Percentiles rank a stretch among this genome's conserved stretches.
Conservation (phyloP, 2,888 invertebrate genomes). For the Stegana nigrithorax region DNA sequence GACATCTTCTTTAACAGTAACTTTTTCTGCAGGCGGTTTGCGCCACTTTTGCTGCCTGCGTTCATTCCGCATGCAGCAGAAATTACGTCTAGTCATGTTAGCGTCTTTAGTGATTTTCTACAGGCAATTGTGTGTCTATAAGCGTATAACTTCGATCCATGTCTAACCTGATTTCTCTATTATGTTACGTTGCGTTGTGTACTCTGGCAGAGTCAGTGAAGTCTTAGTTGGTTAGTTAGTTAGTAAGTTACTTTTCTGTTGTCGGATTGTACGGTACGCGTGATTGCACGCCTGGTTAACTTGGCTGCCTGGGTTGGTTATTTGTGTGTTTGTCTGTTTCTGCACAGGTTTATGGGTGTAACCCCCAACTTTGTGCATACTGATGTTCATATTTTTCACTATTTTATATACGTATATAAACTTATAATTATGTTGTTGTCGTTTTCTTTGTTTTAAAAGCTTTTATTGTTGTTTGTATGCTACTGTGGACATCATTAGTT, state of each 20-base stretch:
- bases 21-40: too few relatives aligned
- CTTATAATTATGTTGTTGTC: not conserved
- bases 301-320: too few relatives aligned
- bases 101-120: slow-evolving; percentile 31
- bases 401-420: too few relatives aligned
- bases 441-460: not conserved
- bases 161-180: slow-evolving; percentile 47
- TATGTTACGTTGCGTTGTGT: too few relatives aligned
- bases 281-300: not conserved
- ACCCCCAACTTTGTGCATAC: slow-evolving; percentile 4
- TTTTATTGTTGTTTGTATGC: not conserved
- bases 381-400: too few relatives aligned
- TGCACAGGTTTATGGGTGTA: slow-evolving; percentile 16
- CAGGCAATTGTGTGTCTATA: slow-evolving; percentile 36
- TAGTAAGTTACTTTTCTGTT: not conserved
- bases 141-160: slow-evolving; percentile 35
- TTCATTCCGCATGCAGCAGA: slow-evolving; percentile 24
- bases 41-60: too few relatives aligned
- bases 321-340: not conserved
- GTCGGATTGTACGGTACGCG: not conserved
- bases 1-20: too few relatives aligned
- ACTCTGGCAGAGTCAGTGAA: not conserved
- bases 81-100: slow-evolving; percentile 37
- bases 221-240: not conserved
- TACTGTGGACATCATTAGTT: slow-evolving; percentile 12